Evolutionary conservation across 2,888 invertebrate species (phyloP), one percentile per base, ranked within the genome.

Genomic region (Trichopoda pennipes): DNA sequence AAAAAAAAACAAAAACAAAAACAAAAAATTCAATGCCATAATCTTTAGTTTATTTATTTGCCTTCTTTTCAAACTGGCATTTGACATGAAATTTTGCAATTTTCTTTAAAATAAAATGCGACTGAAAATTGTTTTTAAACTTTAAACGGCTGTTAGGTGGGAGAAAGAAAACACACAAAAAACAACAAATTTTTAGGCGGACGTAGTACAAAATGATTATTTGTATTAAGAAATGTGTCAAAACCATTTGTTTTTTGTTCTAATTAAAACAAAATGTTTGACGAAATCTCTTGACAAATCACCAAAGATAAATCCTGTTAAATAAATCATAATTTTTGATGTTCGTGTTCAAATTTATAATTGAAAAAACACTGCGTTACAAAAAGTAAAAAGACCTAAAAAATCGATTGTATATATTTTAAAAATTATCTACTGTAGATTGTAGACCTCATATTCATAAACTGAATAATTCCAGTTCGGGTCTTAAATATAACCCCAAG

Each of bases 81-180:
- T 55, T 73, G 73, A 68, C 73, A 79, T 61, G 73, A 63, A 74
- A 68, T 16, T 60, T 68, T 44, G 19, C 23, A 55, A 73, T 23
- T 60, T 66, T 21, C 38, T 79, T 38, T 6, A n/a, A 47, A 68
- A 72, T 58, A n/a, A 66, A 58, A 14, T 19, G 21, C 7, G 28
- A 6, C n/a, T 9, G 47, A 16, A 58, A 75, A 58, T 42, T 64
- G n/a, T 44, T 69, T 14, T 49, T 56, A 23, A 64, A 74, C 44
- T 60, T 55, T 3, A 74, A 68, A 14, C 44, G 17, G 16, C 42
- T 19, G 9, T 23, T 56, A 32, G 10, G 16, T 42, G n/a, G 21
- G 42, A 12, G 42, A 8, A 28, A 28, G 12, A 28, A 12, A 55
- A 47, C 16, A n/a, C 12, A 28, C 7, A 28, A 12, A 55, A 47